Percentiles rank a stretch among this genome's conserved stretches.
phyloP scores from a whole-genome alignment of 1,140 invertebrate species.

The Pissodes strobi region DNA sequence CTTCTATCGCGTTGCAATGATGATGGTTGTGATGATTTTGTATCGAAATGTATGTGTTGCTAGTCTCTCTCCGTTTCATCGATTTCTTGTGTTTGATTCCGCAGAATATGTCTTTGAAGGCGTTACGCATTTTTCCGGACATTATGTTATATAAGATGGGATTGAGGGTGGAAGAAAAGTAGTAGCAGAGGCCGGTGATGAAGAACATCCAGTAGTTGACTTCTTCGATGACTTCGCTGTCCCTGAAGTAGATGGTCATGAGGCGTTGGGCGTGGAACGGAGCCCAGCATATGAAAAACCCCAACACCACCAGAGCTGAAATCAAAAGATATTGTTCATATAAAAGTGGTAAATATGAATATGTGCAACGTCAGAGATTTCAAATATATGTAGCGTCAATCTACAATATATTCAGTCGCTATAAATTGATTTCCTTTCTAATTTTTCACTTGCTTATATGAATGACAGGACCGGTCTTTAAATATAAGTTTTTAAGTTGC shows the following conservation, averaged over 20 bases:
- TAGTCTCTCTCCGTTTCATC: slow-evolving; percentile 20
- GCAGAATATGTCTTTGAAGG: slow-evolving; percentile 66
- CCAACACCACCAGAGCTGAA: slow-evolving; percentile 90
- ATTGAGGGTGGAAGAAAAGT: slow-evolving; percentile 86
- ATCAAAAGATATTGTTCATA: no score
- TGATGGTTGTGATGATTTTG: slow-evolving; percentile 10
- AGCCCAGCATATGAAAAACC: slow-evolving; percentile 97
- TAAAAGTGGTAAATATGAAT: no score
- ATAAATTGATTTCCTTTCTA: no score
- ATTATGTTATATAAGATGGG: slow-evolving; percentile 89
- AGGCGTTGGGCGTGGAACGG: slow-evolving; percentile 93
- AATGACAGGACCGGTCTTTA: no score
- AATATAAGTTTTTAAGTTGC: no score
- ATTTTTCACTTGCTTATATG: no score
- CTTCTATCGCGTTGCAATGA: not conserved
- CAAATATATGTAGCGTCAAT: no score
- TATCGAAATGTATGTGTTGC: slow-evolving; percentile 25
- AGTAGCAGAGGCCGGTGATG: slow-evolving; percentile 81
- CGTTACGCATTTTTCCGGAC: slow-evolving; percentile 81
- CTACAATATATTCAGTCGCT: no score
- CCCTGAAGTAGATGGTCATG: slow-evolving; percentile 68
- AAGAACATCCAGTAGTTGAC: slow-evolving; percentile 82
- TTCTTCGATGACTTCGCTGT: slow-evolving; percentile 64
- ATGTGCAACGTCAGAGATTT: no score
- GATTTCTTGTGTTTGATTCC: slow-evolving; percentile 33